Evolutionary conservation across 1,140 invertebrate genomes (phyloP).

Genomic region (Homarus americanus): DNA sequence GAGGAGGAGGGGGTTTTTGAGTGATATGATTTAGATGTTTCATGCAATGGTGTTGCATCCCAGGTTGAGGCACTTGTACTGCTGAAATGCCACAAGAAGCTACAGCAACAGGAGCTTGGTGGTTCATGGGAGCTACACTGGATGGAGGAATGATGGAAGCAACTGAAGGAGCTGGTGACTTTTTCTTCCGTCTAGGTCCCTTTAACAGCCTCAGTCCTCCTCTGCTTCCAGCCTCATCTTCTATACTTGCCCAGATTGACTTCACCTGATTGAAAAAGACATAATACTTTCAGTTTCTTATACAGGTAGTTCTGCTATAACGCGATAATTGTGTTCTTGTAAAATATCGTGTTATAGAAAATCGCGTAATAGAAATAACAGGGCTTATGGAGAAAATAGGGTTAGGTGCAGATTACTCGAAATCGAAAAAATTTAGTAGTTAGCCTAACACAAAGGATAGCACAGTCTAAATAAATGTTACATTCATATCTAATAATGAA

Average conservation of each 20-base stretch:
- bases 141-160: constrained; percentile 11
- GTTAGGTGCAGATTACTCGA: no score
- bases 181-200: constrained; percentile 39
- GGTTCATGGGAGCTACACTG: neutral
- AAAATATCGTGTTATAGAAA: no score
- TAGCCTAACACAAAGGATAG: no score
- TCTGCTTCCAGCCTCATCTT: constrained; percentile 60
- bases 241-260: constrained; percentile 66
- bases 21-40: constrained; percentile 28
- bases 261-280: constrained; percentile 44
- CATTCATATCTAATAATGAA: no score
- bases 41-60: constrained; percentile 49
- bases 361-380: no score
- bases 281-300: no score
- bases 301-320: no score
- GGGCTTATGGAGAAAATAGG: no score
- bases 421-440: no score
- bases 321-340: no score
- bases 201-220: constrained; percentile 35
- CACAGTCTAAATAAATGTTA: no score
- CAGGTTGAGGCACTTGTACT: constrained; percentile 10
- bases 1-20: constrained; percentile 30
- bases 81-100: neutral
- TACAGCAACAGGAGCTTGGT: neutral
- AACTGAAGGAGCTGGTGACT: constrained; percentile 1